Percentiles rank a stretch among this genome's conserved stretches.
phyloP scores from a whole-genome alignment of 92 coral and sea anemone genomes.

The Palythoa grandis region DNA sequence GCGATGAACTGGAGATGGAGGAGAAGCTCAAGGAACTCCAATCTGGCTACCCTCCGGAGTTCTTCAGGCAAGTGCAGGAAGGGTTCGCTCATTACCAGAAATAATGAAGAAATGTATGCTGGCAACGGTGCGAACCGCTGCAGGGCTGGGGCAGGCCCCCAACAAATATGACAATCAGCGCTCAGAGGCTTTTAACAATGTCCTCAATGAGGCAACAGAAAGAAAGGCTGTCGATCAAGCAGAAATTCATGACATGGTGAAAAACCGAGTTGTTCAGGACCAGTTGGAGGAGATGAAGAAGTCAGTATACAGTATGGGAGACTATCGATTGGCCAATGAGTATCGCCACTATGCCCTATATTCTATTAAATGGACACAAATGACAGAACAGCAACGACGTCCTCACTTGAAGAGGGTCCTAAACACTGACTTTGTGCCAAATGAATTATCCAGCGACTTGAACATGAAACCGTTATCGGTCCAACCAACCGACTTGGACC shows the following conservation, averaged over 20 bases:
- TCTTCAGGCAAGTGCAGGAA: conserved; percentile 12
- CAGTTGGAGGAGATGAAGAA: conserved; percentile 36
- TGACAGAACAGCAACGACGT: conserved; percentile 20
- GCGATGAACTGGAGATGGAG: conserved; percentile 12
- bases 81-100: conserved; percentile 24
- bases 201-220: conserved; percentile 23
- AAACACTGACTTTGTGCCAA: not conserved
- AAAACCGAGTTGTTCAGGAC: conserved; percentile 18
- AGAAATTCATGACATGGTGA: conserved; percentile 28
- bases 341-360: conserved; percentile 21
- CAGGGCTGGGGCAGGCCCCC: conserved; percentile 22
- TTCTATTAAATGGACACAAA: conserved; percentile 27
- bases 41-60: not conserved
- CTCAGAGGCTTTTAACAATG: conserved; percentile 19
- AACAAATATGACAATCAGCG: conserved; percentile 26
- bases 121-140: conserved; percentile 15
- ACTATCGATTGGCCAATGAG: conserved; percentile 28
- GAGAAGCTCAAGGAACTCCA: conserved; percentile 19
- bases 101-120: conserved; percentile 32
- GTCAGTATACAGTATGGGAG: conserved; percentile 45
- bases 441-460: not conserved
- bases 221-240: not conserved
- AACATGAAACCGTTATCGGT: conserved; percentile 6
- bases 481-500: conserved; percentile 21
- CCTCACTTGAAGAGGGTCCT: conserved; percentile 11